A percentile compares a stretch with the other conserved stretches of the same genome.
Conservation (phyloP, 53 echinoderm and acorn worm genomes). For the Echinometra lucunter region DNA sequence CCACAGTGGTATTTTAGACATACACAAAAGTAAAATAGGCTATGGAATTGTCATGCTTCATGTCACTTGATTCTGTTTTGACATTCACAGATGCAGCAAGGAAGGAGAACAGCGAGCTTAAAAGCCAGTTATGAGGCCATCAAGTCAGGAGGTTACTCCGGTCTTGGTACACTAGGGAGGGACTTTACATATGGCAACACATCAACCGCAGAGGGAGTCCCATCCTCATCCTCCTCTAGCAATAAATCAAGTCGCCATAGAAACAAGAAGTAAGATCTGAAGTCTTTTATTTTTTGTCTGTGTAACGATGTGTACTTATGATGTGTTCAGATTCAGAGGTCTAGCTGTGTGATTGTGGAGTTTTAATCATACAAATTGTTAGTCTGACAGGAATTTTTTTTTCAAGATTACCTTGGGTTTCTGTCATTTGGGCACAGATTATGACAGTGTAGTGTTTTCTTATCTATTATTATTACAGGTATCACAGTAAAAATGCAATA, state of each 20-base stretch:
- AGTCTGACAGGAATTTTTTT: too few species aligned
- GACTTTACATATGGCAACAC: conserved; percentile 81
- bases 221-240: conserved; percentile 51
- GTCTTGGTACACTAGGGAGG: conserved; percentile 76
- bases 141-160: conserved; percentile 89
- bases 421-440: too few species aligned
- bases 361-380: too few species aligned
- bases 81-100: conserved; percentile 91
- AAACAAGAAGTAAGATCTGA: conserved; percentile 76
- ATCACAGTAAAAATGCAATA: too few species aligned
- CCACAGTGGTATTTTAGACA: too few species aligned
- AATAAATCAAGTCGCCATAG: conserved; percentile 70
- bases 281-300: background rate
- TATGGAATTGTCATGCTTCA: background rate
- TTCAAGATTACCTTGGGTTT: too few species aligned
- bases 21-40: too few species aligned
- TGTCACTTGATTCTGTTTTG: background rate
- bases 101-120: conserved; percentile 96
- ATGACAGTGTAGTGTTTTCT: too few species aligned
- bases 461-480: too few species aligned
- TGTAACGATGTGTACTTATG: background rate
- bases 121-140: conserved; percentile 97
- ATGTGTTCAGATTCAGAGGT: background rate
- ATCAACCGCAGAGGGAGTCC: conserved; percentile 14
- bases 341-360: too few species aligned